Evolutionary conservation across 2,888 invertebrate genomes (phyloP), one percentile per base, ranked within the genome.

Genomic region (Enchytraeus crypticus): DNA sequence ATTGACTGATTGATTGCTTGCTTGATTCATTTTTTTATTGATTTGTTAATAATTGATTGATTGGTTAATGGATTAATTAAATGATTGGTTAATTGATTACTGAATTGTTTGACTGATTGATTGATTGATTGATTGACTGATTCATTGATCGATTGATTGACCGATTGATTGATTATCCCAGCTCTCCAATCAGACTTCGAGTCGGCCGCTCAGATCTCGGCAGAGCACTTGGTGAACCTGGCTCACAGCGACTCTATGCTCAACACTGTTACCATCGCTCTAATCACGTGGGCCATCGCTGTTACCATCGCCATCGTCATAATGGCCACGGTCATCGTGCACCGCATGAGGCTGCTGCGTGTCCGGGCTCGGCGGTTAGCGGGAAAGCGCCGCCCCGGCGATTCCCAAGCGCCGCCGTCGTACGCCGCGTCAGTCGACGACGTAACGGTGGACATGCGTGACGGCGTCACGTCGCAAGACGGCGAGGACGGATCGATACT

Each of bases 301-400:
- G 27, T 57, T 33, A 57, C 29, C 33, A 57, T 51, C 32, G 29
- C 33, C 32, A 51, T 51, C 51, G 47, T 38, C 21, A 38, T 51
- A 49, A 57, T 21, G 21, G 29, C 32, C 21, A 57, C 29, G n/a
- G 29, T 51, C 21, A 5, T 59, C 45, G 2, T 59, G 27, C 32
- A 11, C 8, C 32, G 53, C 32, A 8, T 53, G 18, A 11, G 32
- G 5, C 29, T 30, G 30, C 32, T 30, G 8, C 53, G 27, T 11
- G 8, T 11, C 5, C 29, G 53, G 5, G 27, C 27, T 21, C 8
- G 27, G 29, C 49, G 49, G 18, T 23, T 47, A 11, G 18, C 49
- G 5, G 21, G 21, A 23, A 11, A 23, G 14, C 5, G 26, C 26
- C 49, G 49, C 49, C 14, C 14, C 21, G 49, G 14, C 21, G 49